These are phyloP conservation scores for Vultur gryphus DNA, from an alignment of 2,797 vertebrate genomes.

Conservation along the genomic window DNA sequence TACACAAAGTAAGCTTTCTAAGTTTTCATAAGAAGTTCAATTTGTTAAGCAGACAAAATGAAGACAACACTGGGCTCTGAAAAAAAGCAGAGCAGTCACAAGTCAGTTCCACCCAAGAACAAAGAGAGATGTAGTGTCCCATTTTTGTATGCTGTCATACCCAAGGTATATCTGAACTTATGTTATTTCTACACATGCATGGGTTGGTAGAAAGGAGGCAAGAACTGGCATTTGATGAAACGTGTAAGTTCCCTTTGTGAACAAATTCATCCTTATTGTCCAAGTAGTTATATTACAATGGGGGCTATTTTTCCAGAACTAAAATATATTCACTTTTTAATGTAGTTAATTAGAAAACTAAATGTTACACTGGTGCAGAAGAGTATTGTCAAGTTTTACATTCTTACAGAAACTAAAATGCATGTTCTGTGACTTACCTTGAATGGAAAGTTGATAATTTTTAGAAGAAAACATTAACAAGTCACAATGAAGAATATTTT, in stretches of 20 bases:
- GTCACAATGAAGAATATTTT: not conserved
- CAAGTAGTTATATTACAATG: not conserved
- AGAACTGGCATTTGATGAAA: not conserved
- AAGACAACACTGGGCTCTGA: not conserved
- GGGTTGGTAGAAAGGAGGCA: not conserved
- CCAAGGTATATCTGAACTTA: not conserved
- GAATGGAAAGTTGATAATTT: not conserved
- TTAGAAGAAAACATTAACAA: not conserved
- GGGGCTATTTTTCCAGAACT: not conserved
- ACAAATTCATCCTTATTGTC: not conserved
- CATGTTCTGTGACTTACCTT: not conserved
- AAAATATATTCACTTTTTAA: not conserved
- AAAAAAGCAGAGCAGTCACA: not conserved
- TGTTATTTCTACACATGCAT: fast-evolving
- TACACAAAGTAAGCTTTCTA: not conserved
- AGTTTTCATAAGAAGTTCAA: not conserved
- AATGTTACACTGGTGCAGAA: not conserved
- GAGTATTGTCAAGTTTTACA: not conserved
- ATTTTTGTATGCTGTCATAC: not conserved
- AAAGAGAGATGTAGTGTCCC: not conserved
- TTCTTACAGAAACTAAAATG: not conserved
- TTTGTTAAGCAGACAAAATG: not conserved
- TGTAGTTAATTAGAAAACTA: not conserved
- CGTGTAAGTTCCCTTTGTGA: not conserved
- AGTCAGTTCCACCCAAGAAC: not conserved